Evolutionary conservation across 2,888 invertebrate species (phyloP).

Genomic region (Drepanosiphum platanoidis): DNA sequence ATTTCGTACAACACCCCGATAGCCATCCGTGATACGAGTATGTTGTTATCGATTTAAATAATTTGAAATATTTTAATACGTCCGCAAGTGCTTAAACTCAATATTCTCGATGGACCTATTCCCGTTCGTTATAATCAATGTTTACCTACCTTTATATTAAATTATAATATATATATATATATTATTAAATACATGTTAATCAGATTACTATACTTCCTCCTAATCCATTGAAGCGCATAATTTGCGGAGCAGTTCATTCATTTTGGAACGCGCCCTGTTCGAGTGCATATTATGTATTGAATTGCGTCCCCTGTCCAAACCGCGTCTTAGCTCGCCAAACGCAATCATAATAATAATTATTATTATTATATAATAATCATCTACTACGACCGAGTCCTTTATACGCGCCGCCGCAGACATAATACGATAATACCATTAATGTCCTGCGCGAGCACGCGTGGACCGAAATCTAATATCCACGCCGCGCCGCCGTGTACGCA

Average conservation of each 20-base stretch:
- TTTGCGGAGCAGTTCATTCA: not conserved
- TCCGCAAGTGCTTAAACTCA: not conserved
- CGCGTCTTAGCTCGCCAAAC: not conserved
- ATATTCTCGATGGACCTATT: conserved; percentile 7
- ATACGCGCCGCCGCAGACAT: not conserved
- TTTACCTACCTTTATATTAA: not conserved
- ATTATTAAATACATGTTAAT: conserved; percentile 28
- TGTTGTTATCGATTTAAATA: not conserved
- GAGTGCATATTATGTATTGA: conserved; percentile 19
- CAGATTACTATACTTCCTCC: not conserved
- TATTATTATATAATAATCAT: not conserved
- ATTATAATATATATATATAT: not conserved
- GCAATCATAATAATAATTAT: conserved; percentile 5
- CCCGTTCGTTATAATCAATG: not conserved
- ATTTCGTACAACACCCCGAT: not conserved
- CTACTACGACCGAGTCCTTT: not conserved
- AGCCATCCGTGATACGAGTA: too few relatives aligned
- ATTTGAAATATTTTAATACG: not conserved
- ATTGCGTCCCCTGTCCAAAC: conserved; percentile 16
- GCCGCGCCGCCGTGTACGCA: not conserved
- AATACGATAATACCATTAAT: not conserved
- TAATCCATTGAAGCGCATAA: not conserved
- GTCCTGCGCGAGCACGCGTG: not conserved
- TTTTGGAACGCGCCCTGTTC: conserved; percentile 10
- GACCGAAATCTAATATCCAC: not conserved